Conservation (phyloP, 2,888 invertebrate species). For the Campoletis raptor region DNA sequence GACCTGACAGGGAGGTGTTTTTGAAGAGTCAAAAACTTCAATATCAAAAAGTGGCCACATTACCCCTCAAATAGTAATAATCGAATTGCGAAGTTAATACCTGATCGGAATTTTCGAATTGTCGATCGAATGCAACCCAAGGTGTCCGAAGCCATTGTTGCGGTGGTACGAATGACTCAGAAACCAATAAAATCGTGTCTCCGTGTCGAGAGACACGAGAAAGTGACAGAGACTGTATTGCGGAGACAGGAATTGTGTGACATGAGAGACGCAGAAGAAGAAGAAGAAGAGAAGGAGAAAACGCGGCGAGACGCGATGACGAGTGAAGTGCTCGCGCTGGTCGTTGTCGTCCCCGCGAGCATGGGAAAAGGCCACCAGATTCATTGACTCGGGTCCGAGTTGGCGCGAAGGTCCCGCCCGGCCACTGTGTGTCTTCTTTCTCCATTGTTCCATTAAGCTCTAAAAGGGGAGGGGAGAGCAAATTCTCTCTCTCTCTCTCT, state of each 20-base stretch:
- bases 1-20: neutral
- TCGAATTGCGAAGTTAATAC: neutral
- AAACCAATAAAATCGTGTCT: slow-evolving; percentile 70
- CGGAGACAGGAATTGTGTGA: slow-evolving; percentile 28
- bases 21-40: neutral
- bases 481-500: neutral
- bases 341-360: slow-evolving; percentile 70
- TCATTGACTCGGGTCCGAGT: slow-evolving; percentile 80
- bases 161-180: slow-evolving; percentile 66
- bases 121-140: slow-evolving; percentile 2
- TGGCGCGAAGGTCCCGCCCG: slow-evolving; percentile 72
- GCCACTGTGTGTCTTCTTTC: slow-evolving; percentile 53
- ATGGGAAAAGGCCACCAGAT: slow-evolving; percentile 80
- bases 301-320: slow-evolving; percentile 57
- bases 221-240: slow-evolving; percentile 6
- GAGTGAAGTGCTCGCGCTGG: slow-evolving; percentile 61
- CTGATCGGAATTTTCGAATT: neutral
- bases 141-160: neutral
- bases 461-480: neutral
- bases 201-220: slow-evolving; percentile 30
- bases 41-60: neutral
- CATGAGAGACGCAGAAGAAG: slow-evolving; percentile 20
- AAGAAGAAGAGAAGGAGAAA: slow-evolving; percentile 26
- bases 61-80: neutral
- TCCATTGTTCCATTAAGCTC: slow-evolving; percentile 75